Evolutionary conservation across 1,140 invertebrate species (phyloP), one percentile per base, ranked within the genome.

Genomic region (Oedothorax gibbosus): DNA sequence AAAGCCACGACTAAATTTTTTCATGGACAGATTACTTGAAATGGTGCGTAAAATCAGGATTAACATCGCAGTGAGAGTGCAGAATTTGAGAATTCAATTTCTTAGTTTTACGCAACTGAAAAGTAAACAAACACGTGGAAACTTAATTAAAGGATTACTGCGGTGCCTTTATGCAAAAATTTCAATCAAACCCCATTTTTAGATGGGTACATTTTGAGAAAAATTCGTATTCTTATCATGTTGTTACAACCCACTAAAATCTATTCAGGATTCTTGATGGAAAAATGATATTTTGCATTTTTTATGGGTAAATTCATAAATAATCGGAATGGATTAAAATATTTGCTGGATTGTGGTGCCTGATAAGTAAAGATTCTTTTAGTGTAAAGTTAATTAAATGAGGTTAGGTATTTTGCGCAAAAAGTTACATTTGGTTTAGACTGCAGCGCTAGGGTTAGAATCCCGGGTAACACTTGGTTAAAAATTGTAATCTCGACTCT

Each of bases 141-240:
- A 75, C 18, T 75, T 75, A 75, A 75, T 75, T 75, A 75, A 75
- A 9, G 72, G 72, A 75, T 75, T 75, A 75, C 35, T 53, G 50
- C 7, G 50, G 10, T 71, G 54, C 69, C 54, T 71, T 18, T 51
- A 71, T 21, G 54, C 50, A 18, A 54, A 5, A 53, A 11, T 51
- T 54, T 71, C 15, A 53, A 71, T 71, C 69, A 18, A 53, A 18
- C 51, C 2, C 66, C 4, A 57, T 75, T 75, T 56, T 71, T 71
- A 71, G 69, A 71, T 71, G 10, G 6, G 15, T 57, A 75, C 60
- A 51, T 77, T 77, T 64, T 53, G 14, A 35, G 20, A 50, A 77
- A 8, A 14, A 56, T 35, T 18, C 69, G 18, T 2, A 49, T 65
- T 64, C 60, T 77, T 77, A 77, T 77, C 75, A 18, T 77, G 60